A percentile compares a stretch with the other conserved stretches of the same genome.
These are phyloP conservation scores for Macquaria ambigua DNA, from an alignment of 2,113 vertebrate species.

Conservation along the genomic window DNA sequence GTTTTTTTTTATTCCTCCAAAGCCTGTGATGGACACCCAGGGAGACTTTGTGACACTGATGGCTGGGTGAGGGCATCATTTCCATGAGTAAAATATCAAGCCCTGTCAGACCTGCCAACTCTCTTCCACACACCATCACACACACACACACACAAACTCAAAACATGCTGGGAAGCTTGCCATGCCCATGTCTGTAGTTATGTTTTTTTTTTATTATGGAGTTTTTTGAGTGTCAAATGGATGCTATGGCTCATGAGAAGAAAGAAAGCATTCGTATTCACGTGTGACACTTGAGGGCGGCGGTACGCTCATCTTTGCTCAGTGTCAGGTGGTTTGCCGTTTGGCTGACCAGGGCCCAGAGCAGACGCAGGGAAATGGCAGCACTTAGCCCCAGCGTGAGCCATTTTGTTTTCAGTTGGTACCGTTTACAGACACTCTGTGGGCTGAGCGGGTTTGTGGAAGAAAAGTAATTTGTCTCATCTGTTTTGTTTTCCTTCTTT, in stretches of 20 bases:
- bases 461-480: constrained; percentile 48
- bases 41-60: constrained; percentile 80
- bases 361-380: constrained; percentile 54
- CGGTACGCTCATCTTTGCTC: constrained; percentile 48
- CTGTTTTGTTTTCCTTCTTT: constrained; percentile 37
- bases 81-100: constrained; percentile 82
- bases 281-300: constrained; percentile 50
- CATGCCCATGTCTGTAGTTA: constrained; percentile 39
- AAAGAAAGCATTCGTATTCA: constrained; percentile 65
- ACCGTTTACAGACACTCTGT: constrained; percentile 51
- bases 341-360: neutral
- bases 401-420: constrained; percentile 62
- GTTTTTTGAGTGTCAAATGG: constrained; percentile 64
- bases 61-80: constrained; percentile 76
- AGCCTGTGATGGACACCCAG: constrained; percentile 73
- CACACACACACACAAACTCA: constrained; percentile 48
- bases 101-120: constrained; percentile 74
- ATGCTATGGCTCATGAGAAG: constrained; percentile 43
- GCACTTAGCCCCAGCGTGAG: constrained; percentile 60
- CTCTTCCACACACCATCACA: constrained; percentile 43
- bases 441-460: constrained; percentile 59
- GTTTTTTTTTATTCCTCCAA: constrained; percentile 55
- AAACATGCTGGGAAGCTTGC: constrained; percentile 47
- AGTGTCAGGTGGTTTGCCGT: constrained; percentile 64
- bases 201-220: constrained; percentile 42